A percentile compares a stretch with the other conserved stretches of the same genome.
Conservation (phyloP, 2,888 invertebrate species). For the Andrena marginata region DNA sequence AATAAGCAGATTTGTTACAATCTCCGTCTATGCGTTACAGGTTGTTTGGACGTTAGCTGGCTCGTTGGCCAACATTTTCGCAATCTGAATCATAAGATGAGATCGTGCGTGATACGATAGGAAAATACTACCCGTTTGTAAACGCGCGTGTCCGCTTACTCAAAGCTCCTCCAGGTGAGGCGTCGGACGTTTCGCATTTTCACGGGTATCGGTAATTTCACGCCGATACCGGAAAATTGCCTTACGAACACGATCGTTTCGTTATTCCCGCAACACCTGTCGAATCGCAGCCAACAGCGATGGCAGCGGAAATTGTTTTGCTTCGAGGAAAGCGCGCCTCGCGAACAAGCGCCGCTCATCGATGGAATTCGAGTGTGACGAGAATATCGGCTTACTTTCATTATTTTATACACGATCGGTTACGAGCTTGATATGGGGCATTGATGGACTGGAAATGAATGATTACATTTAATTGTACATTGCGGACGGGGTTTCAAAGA, state of each 20-base stretch:
- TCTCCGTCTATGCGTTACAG: not conserved
- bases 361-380: conserved; percentile 18
- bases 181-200: conserved; percentile 24
- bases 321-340: conserved; percentile 29
- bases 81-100: conserved; percentile 58
- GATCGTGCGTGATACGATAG: conserved; percentile 41
- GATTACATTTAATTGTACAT: not conserved
- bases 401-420: not conserved
- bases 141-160: conserved; percentile 49
- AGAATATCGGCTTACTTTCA: conserved; percentile 1
- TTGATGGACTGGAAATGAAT: not conserved
- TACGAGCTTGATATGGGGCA: not conserved
- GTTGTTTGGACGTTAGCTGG: not conserved
- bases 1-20: conserved; percentile 12
- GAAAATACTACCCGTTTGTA: conserved; percentile 45
- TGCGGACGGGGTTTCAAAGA: no score
- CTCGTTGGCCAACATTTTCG: conserved; percentile 42
- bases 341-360: conserved; percentile 5
- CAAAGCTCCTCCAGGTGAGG: conserved; percentile 28
- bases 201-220: conserved; percentile 33
- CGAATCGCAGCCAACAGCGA: conserved; percentile 1
- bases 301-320: not conserved
- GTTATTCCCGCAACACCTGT: conserved; percentile 41
- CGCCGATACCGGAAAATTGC: conserved; percentile 12
- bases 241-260: conserved; percentile 28